Evolutionary conservation across 2,888 invertebrate genomes (phyloP).

Genomic region (Polydrusus tereticollis): DNA sequence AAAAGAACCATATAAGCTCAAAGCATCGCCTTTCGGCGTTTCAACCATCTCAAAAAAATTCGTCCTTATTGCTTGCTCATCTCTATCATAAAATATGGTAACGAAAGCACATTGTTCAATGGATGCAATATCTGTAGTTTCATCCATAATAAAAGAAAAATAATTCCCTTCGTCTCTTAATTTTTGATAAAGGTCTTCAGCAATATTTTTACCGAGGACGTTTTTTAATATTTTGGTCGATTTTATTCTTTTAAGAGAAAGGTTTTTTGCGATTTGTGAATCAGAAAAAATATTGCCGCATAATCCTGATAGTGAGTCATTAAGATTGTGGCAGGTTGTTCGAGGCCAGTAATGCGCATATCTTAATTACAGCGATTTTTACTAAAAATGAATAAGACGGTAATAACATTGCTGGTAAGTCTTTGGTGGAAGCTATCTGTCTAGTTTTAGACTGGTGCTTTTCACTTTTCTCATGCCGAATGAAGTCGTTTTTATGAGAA

Average conservation of each 20-base stretch:
- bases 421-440: no score
- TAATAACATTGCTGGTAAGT: no score
- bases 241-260: constrained; percentile 24
- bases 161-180: constrained; percentile 16
- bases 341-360: constrained; percentile 30
- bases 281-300: constrained; percentile 24
- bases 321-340: constrained; percentile 26
- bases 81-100: no score
- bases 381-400: no score
- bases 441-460: no score
- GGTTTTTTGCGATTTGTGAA: constrained; percentile 32
- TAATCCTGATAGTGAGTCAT: constrained; percentile 4
- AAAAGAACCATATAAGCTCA: no score
- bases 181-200: background rate
- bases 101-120: constrained; percentile 40
- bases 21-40: no score
- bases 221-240: constrained; percentile 5
- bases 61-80: no score
- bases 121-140: constrained; percentile 31
- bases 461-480: no score
- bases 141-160: constrained; percentile 45
- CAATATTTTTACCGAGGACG: background rate
- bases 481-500: no score
- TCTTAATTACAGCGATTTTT: constrained; percentile 31
- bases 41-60: no score